Evolutionary conservation across 2,113 vertebrate species (phyloP).

Genomic region (Periophthalmodon schlosseri): DNA sequence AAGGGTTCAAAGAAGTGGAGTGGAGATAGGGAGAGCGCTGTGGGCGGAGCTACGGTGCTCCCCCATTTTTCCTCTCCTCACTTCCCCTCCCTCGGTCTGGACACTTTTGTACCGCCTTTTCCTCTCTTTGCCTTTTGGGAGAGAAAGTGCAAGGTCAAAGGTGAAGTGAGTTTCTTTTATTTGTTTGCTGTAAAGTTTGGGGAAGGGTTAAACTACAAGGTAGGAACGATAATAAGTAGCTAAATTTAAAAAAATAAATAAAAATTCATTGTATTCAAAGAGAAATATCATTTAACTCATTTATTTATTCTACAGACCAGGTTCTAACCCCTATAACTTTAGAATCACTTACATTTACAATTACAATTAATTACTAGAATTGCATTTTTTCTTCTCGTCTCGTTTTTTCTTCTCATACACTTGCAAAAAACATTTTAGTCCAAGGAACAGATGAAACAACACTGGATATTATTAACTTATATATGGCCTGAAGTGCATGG

Average conservation of each 20-base stretch:
- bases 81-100: conserved; percentile 18
- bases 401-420: too few relatives aligned
- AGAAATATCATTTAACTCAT: background rate
- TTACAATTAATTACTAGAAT: too few relatives aligned
- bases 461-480: too few relatives aligned
- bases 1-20: conserved; percentile 64
- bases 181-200: conserved; percentile 68
- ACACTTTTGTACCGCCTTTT: conserved; percentile 30
- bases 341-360: too few relatives aligned
- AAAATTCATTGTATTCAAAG: background rate
- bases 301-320: too few relatives aligned
- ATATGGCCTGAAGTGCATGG: too few relatives aligned
- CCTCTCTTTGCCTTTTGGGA: conserved; percentile 58
- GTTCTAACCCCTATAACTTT: too few relatives aligned
- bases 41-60: conserved; percentile 79
- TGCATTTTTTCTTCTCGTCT: too few relatives aligned
- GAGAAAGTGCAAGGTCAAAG: conserved; percentile 86
- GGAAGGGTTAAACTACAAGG: conserved; percentile 1
- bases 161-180: conserved; percentile 82
- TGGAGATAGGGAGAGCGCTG: conserved; percentile 73
- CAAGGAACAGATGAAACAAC: too few relatives aligned
- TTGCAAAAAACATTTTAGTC: too few relatives aligned
- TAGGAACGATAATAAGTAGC: background rate
- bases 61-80: conserved; percentile 55
- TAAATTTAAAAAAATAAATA: too few relatives aligned